Conservation (phyloP, 2,113 vertebrate species). For the Chinchilla lanigera region DNA sequence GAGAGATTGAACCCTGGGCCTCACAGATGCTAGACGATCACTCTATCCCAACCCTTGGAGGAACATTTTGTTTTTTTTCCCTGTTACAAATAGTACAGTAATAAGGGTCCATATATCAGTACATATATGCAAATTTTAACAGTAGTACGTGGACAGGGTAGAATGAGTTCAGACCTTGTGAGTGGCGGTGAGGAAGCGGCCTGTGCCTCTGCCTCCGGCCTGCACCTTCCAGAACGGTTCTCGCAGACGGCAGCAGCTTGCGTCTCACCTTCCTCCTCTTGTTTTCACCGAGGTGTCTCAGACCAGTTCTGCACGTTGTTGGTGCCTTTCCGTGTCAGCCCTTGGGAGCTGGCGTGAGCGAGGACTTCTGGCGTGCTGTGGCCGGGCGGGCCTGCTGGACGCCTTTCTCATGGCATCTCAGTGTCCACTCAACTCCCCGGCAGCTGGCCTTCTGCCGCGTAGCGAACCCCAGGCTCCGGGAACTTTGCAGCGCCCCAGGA, state of each 20-base stretch:
- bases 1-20: not conserved
- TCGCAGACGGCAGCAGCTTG: accelerated
- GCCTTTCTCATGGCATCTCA: not conserved
- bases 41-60: not conserved
- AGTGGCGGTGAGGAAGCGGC: not conserved
- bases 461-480: not conserved
- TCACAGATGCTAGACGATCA: not conserved
- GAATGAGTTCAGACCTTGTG: not conserved
- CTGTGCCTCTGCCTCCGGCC: not conserved
- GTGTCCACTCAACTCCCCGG: not conserved
- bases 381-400: too few relatives aligned
- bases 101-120: not conserved
- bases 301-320: not conserved
- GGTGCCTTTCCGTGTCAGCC: not conserved
- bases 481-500: not conserved
- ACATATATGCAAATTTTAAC: not conserved
- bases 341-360: not conserved
- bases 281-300: not conserved
- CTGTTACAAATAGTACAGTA: not conserved
- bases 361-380: not conserved
- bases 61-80: not conserved
- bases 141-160: not conserved
- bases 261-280: not conserved
- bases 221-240: not conserved
- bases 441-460: not conserved